Base-by-base conservation (phyloP, 1,140 invertebrate genomes). In the Cydia pomonella region DNA sequence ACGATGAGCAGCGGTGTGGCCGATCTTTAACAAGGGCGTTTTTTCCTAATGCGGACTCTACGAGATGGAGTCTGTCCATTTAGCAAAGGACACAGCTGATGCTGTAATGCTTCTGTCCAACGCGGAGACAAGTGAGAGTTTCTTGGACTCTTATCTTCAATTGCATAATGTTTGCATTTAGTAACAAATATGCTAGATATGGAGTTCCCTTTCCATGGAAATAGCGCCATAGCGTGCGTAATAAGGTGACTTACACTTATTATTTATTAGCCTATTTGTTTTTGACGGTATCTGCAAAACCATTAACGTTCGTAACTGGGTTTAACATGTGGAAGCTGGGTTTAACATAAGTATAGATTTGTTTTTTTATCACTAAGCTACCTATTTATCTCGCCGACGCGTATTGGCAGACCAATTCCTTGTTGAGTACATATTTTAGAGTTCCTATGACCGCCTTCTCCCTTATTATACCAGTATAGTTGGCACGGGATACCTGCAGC, bases 61-160 rank as follows among this genome's bases (percentile, higher is more conserved):
- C 12, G 9, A 23, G 10, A 23, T 1, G 16, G 16, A n/a, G 21
- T 59, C 53, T 23, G n/a, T 59, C 53, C 21, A 59, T n/a, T 59
- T 23, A 59, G 64, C 29, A 69, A 69, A 69, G 64, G 64, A 69
- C 64, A 38, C 12, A 21, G 64, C 27, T 69, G 27, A 69, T 69
- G 64, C 27, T 33, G 64, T 33, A 33, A 69, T 59, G 53, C 64
- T 69, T 33, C 33, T 69, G 64, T 33, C 41, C 29, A 38, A 33
- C 18, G 63, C 53, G 53, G 53, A n/a, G 63, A 64, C 63, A 64
- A 38, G 64, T 33, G 64, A 69, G 64, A 69, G 64, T 69, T 69
- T 69, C 64, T 69, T 33, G 29, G 33, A 18, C 18, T 89, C 86
- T 86, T 88, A 86, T 87, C 86, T 76, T 63, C 25, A 73, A 75